Evolutionary conservation across 2,113 vertebrate species (phyloP).

Genomic region (Entosphenus tridentatus): DNA sequence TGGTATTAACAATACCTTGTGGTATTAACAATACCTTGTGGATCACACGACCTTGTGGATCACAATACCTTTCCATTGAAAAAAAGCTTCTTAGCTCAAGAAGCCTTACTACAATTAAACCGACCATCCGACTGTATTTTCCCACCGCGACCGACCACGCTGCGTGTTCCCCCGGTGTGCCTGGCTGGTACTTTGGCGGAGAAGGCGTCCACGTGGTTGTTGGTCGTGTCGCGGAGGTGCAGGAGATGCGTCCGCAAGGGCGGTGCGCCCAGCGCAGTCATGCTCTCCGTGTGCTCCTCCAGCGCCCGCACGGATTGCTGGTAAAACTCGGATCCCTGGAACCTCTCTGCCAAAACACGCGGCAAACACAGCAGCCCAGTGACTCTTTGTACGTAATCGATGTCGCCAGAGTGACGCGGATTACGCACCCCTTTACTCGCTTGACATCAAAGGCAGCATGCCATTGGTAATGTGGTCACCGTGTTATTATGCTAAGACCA

Average conservation of each 20-base stretch:
- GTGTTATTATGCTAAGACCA: too few species aligned
- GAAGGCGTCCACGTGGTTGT: not conserved
- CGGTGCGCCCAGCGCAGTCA: not conserved
- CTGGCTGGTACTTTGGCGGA: not conserved
- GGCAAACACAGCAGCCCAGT: not conserved
- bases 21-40: too few species aligned
- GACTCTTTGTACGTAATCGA: not conserved
- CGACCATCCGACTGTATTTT: too few species aligned
- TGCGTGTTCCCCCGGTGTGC: too few species aligned
- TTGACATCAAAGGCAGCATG: not conserved
- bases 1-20: too few species aligned
- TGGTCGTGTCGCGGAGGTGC: not conserved
- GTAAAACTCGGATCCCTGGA: not conserved
- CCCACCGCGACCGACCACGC: too few species aligned
- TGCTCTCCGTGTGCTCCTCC: slow-evolving; percentile 3
- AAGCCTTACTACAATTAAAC: too few species aligned
- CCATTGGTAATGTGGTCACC: not conserved
- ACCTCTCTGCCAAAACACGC: not conserved
- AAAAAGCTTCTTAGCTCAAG: too few species aligned
- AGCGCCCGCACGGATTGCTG: slow-evolving; percentile 1
- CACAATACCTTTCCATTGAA: too few species aligned
- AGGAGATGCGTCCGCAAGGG: not conserved
- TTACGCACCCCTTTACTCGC: not conserved
- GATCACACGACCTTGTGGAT: too few species aligned
- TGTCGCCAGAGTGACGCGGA: not conserved